Evolutionary conservation across 2,113 vertebrate species (phyloP).

Genomic region (Poeciliopsis turrubarensis): DNA sequence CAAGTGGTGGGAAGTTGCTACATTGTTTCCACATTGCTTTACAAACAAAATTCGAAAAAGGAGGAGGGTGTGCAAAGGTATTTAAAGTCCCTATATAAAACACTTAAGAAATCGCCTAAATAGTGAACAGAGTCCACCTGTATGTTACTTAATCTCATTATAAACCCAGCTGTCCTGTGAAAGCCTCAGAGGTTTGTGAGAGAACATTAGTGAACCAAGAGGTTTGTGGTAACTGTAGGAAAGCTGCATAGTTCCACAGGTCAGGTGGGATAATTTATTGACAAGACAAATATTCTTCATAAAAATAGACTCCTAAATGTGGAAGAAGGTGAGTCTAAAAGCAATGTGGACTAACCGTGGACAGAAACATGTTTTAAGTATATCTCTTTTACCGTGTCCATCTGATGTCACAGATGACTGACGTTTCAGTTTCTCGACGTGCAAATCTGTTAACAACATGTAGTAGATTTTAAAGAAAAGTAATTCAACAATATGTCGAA

Average conservation of each 20-base stretch:
- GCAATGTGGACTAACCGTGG: background rate
- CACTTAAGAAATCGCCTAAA: too few species aligned
- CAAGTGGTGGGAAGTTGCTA: too few species aligned
- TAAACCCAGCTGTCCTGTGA: background rate
- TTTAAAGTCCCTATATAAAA: too few species aligned
- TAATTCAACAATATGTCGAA: too few species aligned
- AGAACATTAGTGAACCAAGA: background rate
- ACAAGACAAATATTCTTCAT: background rate
- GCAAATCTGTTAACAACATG: background rate
- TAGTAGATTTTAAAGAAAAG: too few species aligned
- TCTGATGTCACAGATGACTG: background rate
- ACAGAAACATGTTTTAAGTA: background rate
- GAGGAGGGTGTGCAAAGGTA: too few species aligned
- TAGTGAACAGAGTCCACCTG: too few species aligned
- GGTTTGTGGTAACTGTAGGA: too few species aligned
- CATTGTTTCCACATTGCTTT: too few species aligned
- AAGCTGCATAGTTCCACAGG: background rate
- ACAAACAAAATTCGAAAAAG: too few species aligned
- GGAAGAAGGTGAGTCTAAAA: too few species aligned
- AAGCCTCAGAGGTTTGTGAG: background rate
- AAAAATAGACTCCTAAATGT: background rate
- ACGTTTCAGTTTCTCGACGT: background rate
- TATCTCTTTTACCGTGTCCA: background rate
- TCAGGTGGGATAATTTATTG: background rate
- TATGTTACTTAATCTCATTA: too few species aligned